Base-by-base conservation (phyloP, 2,888 invertebrate genomes). In the Leptopterna dolabrata region DNA sequence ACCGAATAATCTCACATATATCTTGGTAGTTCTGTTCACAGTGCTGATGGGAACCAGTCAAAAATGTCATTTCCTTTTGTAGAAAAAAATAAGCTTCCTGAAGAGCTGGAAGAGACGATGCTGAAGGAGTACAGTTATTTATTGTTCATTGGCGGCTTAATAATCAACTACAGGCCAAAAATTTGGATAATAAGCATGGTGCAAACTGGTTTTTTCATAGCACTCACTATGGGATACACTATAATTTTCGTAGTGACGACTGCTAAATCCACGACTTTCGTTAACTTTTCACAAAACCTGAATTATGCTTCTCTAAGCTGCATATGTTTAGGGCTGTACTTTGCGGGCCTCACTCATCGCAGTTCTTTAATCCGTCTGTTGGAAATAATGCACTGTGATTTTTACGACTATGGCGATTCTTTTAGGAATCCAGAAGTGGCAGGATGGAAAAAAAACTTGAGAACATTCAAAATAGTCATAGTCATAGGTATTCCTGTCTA, bases 401-500 rank as follows among this genome's bases (percentile, higher is more conserved):
- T 81, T 81, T 81, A 81, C 51, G 81, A 81, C 29, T 81, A 81
- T 27, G 81, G 81, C 24, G 81, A 81, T 29, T 27, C 51, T 19
- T 81, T 81, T 27, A 24, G 51, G 13, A 51, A 51, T 29, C 9
- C 43, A 24, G 81, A 43, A 47, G 29, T 47, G 11, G 27, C 16
- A 29, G 29, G 3, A 11, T 81, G 81, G 81, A 81, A 81, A 29
- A 29, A 29, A 13, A 81, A 29, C 47, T 29, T 47, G 16, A 14
- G 81, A 13, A 81, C n/a, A 24, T 81, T 81, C n/a, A 81, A 81
- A 51, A 24, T 81, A 11, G 29, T 81, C 14, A 81, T 81, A 16
- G 47, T 81, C 11, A 1, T 81, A 11, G 51, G 81, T 1, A 81
- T 81, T 6, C 81, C 81, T 9, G 30, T 27, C 16, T 81, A 81